Evolutionary conservation across 2,113 vertebrate genomes (phyloP).

Genomic region (Toxostoma redivivum): DNA sequence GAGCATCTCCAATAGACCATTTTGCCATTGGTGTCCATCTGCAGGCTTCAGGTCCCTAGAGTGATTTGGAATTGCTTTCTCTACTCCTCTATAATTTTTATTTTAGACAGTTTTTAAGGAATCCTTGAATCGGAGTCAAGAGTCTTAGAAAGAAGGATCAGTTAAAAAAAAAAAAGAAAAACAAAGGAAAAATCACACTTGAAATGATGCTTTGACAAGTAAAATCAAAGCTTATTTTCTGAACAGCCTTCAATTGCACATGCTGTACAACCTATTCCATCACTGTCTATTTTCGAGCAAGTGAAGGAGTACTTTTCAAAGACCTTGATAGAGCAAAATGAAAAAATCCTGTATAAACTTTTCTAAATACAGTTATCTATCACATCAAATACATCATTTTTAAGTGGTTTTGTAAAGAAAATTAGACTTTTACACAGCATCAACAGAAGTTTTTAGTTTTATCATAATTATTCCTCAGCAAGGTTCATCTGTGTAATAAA

Average conservation of each 20-base stretch:
- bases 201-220: neutral
- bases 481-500: neutral
- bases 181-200: neutral
- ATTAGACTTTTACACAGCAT: neutral
- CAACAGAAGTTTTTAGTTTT: neutral
- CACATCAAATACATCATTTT: neutral
- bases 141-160: neutral
- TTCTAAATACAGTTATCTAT: neutral
- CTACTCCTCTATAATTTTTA: neutral
- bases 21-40: neutral
- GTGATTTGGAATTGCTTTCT: neutral
- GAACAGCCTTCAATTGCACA: neutral
- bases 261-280: neutral
- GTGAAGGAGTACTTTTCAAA: neutral
- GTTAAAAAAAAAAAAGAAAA: neutral
- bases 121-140: neutral
- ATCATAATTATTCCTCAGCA: neutral
- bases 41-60: neutral
- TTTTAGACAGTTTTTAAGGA: neutral
- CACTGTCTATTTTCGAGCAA: neutral
- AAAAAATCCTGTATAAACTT: neutral
- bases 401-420: neutral
- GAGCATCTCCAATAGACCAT: neutral
- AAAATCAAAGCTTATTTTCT: conserved; percentile 25
- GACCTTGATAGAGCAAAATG: neutral